phyloP scores from a whole-genome alignment of 2,888 invertebrate species.

The Acholoe squamosa region DNA sequence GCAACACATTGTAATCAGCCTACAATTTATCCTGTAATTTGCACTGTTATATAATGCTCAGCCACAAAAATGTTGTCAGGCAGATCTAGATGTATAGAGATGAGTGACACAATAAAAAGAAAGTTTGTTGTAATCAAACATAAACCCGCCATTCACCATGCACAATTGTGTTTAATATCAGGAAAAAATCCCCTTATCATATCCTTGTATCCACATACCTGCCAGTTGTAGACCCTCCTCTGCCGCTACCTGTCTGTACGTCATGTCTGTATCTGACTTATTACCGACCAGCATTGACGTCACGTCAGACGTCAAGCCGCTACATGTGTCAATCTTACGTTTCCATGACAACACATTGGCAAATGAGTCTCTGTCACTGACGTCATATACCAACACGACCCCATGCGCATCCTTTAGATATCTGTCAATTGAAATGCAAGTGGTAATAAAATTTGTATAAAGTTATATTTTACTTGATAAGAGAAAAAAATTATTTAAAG shows the following conservation, averaged over 20 bases:
- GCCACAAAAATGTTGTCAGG: too few relatives aligned
- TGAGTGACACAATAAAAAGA: too few relatives aligned
- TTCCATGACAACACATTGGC: conserved; percentile 36
- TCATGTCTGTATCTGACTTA: conserved; percentile 21
- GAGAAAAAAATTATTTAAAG: not conserved
- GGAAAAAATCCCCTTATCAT: too few relatives aligned
- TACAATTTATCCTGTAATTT: too few relatives aligned
- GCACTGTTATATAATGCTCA: too few relatives aligned
- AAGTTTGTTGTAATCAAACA: too few relatives aligned
- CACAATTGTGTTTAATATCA: too few relatives aligned
- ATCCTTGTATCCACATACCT: too few relatives aligned
- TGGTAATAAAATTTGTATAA: not conserved
- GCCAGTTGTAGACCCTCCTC: conserved; percentile 58
- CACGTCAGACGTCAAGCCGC: not conserved
- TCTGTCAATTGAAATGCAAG: not conserved
- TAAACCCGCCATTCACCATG: too few relatives aligned
- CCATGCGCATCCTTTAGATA: conserved; percentile 46
- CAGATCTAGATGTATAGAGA: too few relatives aligned
- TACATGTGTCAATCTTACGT: conserved; percentile 44
- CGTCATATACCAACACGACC: conserved; percentile 60
- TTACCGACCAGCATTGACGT: conserved; percentile 47
- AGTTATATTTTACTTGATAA: not conserved
- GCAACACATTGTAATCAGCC: too few relatives aligned
- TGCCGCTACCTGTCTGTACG: not conserved
- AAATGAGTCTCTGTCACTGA: conserved; percentile 48